Percentiles rank a stretch among this genome's conserved stretches.
phyloP scores from a whole-genome alignment of 2,113 vertebrate species.

The Oenanthe melanoleuca region DNA sequence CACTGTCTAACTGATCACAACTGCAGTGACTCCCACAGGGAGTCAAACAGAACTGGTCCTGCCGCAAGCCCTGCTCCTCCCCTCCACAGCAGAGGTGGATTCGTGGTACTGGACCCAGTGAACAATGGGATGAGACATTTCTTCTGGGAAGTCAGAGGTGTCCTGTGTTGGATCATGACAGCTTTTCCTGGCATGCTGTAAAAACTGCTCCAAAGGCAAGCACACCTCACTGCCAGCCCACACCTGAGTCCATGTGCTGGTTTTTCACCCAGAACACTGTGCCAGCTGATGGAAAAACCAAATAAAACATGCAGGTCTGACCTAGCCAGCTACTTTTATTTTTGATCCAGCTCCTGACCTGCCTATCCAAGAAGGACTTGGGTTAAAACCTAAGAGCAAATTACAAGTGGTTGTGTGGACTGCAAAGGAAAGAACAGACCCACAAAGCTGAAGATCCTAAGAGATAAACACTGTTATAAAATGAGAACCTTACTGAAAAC shows the following conservation, averaged over 20 bases:
- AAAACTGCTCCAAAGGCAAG: not conserved
- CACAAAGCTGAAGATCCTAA: not conserved
- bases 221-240: not conserved
- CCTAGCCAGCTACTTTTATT: not conserved
- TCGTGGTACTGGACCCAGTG: not conserved
- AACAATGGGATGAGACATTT: not conserved
- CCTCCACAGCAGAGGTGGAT: rapidly evolving
- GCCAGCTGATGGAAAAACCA: not conserved
- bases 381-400: not conserved
- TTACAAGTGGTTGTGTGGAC: not conserved
- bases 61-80: not conserved
- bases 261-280: not conserved
- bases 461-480: constrained; percentile 1
- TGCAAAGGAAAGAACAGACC: not conserved
- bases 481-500: constrained; percentile 10
- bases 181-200: not conserved
- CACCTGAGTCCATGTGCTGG: not conserved
- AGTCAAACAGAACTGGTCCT: not conserved
- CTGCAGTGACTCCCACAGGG: not conserved
- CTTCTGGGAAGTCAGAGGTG: not conserved
- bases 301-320: not conserved
- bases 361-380: not conserved
- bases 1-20: not conserved
- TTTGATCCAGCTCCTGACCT: not conserved
- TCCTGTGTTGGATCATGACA: not conserved